phyloP scores from a whole-genome alignment of 2,797 vertebrate species.

The Gymnopithys bicolor region DNA sequence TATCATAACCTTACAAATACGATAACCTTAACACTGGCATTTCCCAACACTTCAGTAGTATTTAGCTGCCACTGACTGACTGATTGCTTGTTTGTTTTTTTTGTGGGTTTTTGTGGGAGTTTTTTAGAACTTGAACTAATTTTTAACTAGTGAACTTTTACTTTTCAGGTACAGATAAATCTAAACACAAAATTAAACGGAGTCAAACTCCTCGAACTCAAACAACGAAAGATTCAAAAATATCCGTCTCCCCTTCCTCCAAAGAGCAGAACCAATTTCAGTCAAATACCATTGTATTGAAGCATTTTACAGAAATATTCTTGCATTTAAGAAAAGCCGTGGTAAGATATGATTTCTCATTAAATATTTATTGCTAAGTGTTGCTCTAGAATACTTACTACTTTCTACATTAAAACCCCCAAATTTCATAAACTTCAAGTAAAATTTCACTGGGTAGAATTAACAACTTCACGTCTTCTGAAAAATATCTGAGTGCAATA shows the following conservation, averaged over 20 bases:
- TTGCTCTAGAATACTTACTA: background rate
- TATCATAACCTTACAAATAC: conserved; percentile 28
- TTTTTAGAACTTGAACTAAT: background rate
- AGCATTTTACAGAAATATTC: conserved; percentile 82
- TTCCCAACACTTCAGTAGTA: conserved; percentile 15
- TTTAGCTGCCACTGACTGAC: background rate
- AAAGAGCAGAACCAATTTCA: background rate
- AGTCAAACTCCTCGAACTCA: background rate
- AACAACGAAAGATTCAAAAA: background rate
- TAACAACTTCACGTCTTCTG: background rate
- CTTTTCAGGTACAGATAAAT: conserved; percentile 43
- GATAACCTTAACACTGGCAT: conserved; percentile 41
- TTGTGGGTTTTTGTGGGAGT: too few relatives aligned
- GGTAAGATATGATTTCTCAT: conserved; percentile 74
- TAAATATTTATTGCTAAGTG: background rate
- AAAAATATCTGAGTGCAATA: background rate
- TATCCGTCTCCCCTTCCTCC: rapidly evolving
- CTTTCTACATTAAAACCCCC: background rate
- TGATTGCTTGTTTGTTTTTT: background rate
- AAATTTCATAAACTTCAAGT: background rate
- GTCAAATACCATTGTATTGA: conserved; percentile 52
- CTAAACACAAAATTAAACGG: conserved; percentile 22
- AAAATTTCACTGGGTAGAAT: background rate
- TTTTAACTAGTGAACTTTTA: background rate
- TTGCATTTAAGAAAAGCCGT: conserved; percentile 86